Evolutionary conservation across 2,797 vertebrate genomes (phyloP), one percentile per base, ranked within the genome.

Genomic region (Phrynocephalus guinanensis): DNA sequence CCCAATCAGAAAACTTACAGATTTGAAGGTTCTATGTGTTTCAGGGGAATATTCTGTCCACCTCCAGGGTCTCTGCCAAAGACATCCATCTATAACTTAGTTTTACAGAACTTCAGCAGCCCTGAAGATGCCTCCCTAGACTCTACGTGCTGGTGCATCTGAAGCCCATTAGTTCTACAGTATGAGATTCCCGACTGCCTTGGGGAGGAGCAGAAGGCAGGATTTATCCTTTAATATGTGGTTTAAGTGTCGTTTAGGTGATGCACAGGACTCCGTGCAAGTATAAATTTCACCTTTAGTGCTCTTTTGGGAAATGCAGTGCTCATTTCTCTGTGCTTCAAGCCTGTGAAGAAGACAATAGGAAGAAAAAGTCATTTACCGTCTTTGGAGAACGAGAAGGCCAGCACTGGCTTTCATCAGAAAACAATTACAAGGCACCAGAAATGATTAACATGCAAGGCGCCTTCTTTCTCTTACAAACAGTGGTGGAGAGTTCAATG

Each of bases 391-490:
- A 92, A 82, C 75, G 88, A 86, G 92, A 56, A 48, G 0, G 11
- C 70, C 79, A 87, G 89, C 81, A 72, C 85, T 88, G 67, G 50
- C 87, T 92, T 93, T 86, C 86, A 93, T 0, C 89, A 90, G 86
- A 90, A 93, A 93, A 93, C 88, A 92, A 73, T 87, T 89, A 89
- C 0, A 5, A 88, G 50, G 28, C 77, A 91, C 92, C 66, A 33
- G 26, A 89, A 93, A 86, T 90, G 0, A 88, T 94, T 92, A 91
- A 84, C 67, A 66, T 89, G 84, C 89, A 90, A 91, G 87, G 83
- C 1, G 0, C 72, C 89, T 92, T 91, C 72, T 13, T 88, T 92
- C 1, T 0, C 70, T 90, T 92, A 78, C 1, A 66, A 44, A 79
- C 84, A 89, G 60, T 81, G 88, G 85, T 85, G 92, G 76, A 90